Conservation (phyloP, 2,113 vertebrate species). For the Poeciliopsis occidentalis region DNA sequence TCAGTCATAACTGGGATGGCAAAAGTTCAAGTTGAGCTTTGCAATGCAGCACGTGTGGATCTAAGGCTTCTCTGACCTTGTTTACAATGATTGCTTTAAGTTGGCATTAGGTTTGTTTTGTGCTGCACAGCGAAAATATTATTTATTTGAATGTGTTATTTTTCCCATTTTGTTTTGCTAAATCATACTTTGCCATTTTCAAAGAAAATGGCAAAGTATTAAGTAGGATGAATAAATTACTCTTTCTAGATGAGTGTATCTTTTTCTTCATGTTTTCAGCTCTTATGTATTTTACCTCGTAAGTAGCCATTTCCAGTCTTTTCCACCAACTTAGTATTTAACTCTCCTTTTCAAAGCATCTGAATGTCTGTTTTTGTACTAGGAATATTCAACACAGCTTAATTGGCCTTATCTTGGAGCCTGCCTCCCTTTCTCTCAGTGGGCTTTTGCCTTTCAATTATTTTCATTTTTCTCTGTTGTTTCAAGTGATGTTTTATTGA, state of each 20-base stretch:
- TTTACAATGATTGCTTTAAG: background rate
- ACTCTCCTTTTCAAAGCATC: background rate
- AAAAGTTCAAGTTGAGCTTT: constrained; percentile 14
- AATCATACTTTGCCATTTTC: background rate
- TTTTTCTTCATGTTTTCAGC: constrained; percentile 9
- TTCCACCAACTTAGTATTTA: constrained; percentile 22
- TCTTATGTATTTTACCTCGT: background rate
- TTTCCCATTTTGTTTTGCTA: background rate
- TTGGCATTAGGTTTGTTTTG: no score
- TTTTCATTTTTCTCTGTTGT: constrained; percentile 38
- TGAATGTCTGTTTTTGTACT: constrained; percentile 10
- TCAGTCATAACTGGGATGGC: background rate
- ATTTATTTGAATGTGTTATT: background rate
- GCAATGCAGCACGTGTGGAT: background rate
- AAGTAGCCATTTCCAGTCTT: constrained; percentile 22
- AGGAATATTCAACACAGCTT: constrained; percentile 34
- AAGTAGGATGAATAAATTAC: background rate
- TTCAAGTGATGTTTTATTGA: constrained; percentile 39
- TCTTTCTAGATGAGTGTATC: background rate
- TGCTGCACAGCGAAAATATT: no score
- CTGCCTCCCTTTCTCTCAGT: background rate
- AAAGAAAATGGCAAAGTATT: no score
- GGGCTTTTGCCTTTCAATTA: constrained; percentile 39
- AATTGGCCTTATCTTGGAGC: constrained; percentile 37
- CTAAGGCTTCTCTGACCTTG: background rate